Evolutionary conservation across 2,113 vertebrate species (phyloP), one percentile per base, ranked within the genome.

Genomic region (Dendrocopos noguchii): DNA sequence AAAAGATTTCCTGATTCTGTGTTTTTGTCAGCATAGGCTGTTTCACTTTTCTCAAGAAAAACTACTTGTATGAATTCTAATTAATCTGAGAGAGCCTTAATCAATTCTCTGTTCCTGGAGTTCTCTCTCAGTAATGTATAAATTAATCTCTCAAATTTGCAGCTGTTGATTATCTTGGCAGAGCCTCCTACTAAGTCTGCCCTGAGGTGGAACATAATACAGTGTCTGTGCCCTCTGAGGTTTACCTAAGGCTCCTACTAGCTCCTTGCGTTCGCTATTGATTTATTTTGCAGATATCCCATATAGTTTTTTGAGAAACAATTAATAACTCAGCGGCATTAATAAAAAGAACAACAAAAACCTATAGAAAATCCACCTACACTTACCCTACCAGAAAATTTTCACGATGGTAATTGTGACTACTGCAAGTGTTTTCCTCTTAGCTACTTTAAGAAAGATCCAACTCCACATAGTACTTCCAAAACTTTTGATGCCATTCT

Each of bases 111-210:
- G 3, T 55, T 91, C 75, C 84, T 74, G 28, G 17, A 91, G 87
- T 60, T 59, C 34, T 55, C 83, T 72, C 25, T 87, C 34, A 73
- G 46, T 79, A 74, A 81, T 20, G 22, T 60, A 84, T 31, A 90
- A 92, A 93, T 77, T 89, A 73, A 91, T 84, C 22, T 80, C 46
- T 28, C 22, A 92, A 67, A 92, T 89, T 87, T 71, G 42, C 28
- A 84, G 74, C 18, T 81, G 50, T 22, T 93, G 46, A 88, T 87
- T 84, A 84, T 52, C 29, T 47, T 52, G 55, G 66, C 55, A 84
- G 56, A 79, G 34, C 50, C 59, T 79, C 71, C 39, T 52, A 52
- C 39, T 61, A 90, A 79, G 46, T 31, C 31, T 73, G 44, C 31
- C 68, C 79, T 78, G 13, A 90, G 57, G 82, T 22, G 80, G 60